phyloP scores from a whole-genome alignment of 2,888 invertebrate genomes.

The Limnephilus marmoratus region DNA sequence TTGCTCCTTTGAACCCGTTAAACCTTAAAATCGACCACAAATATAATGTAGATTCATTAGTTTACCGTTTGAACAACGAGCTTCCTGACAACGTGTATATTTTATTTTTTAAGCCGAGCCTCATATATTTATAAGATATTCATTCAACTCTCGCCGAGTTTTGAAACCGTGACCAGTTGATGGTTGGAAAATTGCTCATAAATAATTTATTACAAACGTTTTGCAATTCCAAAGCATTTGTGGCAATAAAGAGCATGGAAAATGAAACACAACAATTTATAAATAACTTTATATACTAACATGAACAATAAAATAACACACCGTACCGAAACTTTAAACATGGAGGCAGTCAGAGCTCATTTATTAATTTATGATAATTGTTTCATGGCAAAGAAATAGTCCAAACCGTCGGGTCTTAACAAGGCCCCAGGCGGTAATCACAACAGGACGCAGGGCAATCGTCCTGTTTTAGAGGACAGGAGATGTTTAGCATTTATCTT shows the following conservation, averaged over 20 bases:
- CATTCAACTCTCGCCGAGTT: neutral
- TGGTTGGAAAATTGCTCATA: neutral
- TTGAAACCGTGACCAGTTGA: neutral
- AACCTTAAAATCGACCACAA: too few species aligned
- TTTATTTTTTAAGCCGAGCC: too few species aligned
- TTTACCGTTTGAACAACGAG: too few species aligned
- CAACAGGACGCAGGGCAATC: constrained; percentile 46
- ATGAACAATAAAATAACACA: neutral
- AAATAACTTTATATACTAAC: neutral
- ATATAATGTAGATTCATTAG: too few species aligned
- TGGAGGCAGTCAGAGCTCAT: neutral
- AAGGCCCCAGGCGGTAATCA: constrained; percentile 44
- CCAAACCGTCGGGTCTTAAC: constrained; percentile 11
- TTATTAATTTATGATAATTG: constrained; percentile 44
- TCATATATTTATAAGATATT: neutral
- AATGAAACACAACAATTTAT: neutral
- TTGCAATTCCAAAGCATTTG: neutral
- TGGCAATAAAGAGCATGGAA: neutral
- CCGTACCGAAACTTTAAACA: neutral
- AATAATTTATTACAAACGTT: neutral
- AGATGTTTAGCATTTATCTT: constrained; percentile 58
- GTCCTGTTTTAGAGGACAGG: constrained; percentile 56
- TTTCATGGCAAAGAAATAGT: constrained; percentile 38
- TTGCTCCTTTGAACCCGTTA: too few species aligned
- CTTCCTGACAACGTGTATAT: too few species aligned